A percentile compares a stretch with the other conserved stretches of the same genome.
These are phyloP conservation scores for Turritopsis dohrnii DNA, from an alignment of 30 jellyfish, hydroid and myxozoan species.

Conservation along the genomic window DNA sequence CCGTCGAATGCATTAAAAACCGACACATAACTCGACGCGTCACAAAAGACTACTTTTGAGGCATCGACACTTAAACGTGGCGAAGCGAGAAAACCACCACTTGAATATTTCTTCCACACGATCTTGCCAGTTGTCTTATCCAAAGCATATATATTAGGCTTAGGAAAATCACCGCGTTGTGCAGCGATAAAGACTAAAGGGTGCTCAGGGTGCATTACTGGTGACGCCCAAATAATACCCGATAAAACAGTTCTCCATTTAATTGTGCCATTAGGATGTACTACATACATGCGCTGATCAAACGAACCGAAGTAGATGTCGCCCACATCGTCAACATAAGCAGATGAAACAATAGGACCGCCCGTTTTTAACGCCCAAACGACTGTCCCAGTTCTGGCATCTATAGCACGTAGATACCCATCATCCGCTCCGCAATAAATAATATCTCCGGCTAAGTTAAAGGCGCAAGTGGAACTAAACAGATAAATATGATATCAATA, in stretches of 20 bases:
- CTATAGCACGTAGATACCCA: constrained; percentile 56
- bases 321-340: constrained; percentile 53
- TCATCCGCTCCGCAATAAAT: constrained; percentile 92
- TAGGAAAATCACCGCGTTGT: constrained; percentile 23
- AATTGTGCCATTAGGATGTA: constrained; percentile 62
- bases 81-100: constrained; percentile 62
- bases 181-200: constrained; percentile 44
- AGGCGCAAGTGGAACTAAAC: constrained; percentile 53
- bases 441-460: constrained; percentile 35
- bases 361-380: constrained; percentile 61
- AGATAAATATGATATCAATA: not conserved
- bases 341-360: constrained; percentile 62
- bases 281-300: constrained; percentile 50
- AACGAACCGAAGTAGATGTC: constrained; percentile 67
- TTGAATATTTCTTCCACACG: constrained; percentile 43
- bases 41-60: constrained; percentile 44
- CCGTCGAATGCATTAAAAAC: constrained; percentile 66
- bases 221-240: constrained; percentile 65
- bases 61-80: constrained; percentile 64
- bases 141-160: constrained; percentile 40
- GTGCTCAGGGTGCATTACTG: constrained; percentile 38
- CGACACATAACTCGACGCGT: constrained; percentile 42
- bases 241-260: constrained; percentile 45
- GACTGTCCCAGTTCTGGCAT: constrained; percentile 45
- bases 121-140: constrained; percentile 50